phyloP scores from a whole-genome alignment of 2,113 vertebrate species.

The Acrocephalus kingi region DNA sequence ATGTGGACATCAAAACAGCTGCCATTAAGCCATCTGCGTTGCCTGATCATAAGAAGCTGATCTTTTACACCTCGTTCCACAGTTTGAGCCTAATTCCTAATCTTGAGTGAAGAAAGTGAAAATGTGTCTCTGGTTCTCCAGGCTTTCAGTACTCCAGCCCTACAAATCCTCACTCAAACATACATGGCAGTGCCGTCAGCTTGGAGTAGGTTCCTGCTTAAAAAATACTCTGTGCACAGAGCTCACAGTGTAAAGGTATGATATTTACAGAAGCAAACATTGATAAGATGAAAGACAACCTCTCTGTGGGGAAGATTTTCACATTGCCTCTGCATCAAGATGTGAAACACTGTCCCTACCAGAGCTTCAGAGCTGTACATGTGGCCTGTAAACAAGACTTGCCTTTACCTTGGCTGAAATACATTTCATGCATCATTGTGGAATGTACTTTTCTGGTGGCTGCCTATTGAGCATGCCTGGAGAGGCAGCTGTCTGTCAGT shows the following conservation, averaged over 20 bases:
- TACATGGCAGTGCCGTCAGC: background rate
- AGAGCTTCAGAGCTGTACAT: background rate
- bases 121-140: background rate
- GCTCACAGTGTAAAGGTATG: fast-evolving
- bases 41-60: background rate
- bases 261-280: background rate
- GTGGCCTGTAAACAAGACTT: background rate
- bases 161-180: background rate
- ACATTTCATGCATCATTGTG: background rate
- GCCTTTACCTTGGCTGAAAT: background rate
- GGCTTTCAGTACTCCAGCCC: background rate
- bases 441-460: background rate
- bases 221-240: background rate
- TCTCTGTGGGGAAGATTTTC: background rate
- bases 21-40: background rate
- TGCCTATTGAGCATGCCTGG: background rate
- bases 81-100: background rate
- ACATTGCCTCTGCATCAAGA: background rate
- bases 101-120: background rate
- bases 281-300: background rate
- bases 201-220: background rate
- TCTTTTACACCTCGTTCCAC: background rate
- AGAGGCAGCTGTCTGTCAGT: background rate
- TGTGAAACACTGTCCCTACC: background rate
- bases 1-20: background rate